phyloP scores from a whole-genome alignment of 2,888 invertebrate genomes.

The Parnassius mnemosyne region DNA sequence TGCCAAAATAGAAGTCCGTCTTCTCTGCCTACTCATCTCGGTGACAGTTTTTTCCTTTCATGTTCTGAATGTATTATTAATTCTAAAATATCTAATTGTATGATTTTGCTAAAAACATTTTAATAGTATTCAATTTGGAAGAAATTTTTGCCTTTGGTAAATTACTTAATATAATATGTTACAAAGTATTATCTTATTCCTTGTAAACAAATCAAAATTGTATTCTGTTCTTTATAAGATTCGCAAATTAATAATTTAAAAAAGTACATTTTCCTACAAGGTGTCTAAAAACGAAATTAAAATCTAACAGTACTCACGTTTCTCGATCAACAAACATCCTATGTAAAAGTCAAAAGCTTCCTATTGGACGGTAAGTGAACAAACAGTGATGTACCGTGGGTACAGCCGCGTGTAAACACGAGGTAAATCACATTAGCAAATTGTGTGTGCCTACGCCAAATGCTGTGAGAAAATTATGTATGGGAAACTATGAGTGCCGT shows the following conservation, averaged over 20 bases:
- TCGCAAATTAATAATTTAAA: neutral
- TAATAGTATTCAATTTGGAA: too few species aligned
- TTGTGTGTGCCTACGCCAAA: conserved; percentile 41
- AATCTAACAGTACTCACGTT: conserved; percentile 7
- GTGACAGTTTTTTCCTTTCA: too few species aligned
- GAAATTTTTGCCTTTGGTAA: too few species aligned
- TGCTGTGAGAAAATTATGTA: conserved; percentile 45
- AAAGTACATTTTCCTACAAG: conserved; percentile 1
- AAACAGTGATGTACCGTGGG: conserved; percentile 36
- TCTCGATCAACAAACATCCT: conserved; percentile 30
- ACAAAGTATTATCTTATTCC: too few species aligned
- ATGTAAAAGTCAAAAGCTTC: conserved; percentile 37
- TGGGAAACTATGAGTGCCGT: conserved; percentile 37
- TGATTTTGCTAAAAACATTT: too few species aligned
- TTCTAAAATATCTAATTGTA: too few species aligned
- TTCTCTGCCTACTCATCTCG: too few species aligned
- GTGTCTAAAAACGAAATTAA: conserved; percentile 4
- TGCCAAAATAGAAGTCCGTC: too few species aligned
- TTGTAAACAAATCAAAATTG: too few species aligned
- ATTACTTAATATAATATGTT: too few species aligned
- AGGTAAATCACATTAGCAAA: conserved; percentile 59
- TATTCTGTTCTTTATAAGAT: neutral
- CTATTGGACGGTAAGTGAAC: conserved; percentile 43
- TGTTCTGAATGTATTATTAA: too few species aligned
- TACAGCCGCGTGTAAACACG: conserved; percentile 35